Evolutionary conservation across 2,888 invertebrate species (phyloP), one percentile per base, ranked within the genome.

Genomic region (Sarcophaga variegata): DNA sequence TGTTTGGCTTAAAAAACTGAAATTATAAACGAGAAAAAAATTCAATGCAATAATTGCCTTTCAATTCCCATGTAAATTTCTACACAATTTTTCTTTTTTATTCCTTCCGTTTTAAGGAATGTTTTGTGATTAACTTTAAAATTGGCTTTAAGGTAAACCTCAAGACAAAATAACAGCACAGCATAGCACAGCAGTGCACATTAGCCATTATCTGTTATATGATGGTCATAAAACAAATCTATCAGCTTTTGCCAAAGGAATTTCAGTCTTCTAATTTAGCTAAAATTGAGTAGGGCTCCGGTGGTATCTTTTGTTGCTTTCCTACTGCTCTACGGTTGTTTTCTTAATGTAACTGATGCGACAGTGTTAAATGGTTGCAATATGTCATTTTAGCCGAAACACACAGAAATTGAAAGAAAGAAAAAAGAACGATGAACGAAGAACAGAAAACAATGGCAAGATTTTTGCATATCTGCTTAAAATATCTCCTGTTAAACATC

Each of bases 311-410:
- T n/a, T 49, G 11, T 12, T 49, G 20, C 17, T 63, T 74, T 54
- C 69, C 67, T 89, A 37, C 54, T 17, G 54, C 90, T 89, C 89
- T 89, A 89, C 88, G 85, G 79, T 83, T 62, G 88, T 85, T 83
- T 83, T 81, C 67, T 67, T 45, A 20, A 45, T 67, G 20, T 54
- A 77, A 66, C 71, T 82, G 71, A 82, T 88, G 89, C 90, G 91
- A 91, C 91, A 91, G 92, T 92, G 92, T 92, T 92, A 92, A 92
- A 92, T 92, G 92, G 91, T 89, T 89, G 91, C 91, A 91, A 92
- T 92, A 91, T 92, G 91, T 92, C 92, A 92, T 92, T 90, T 90
- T 89, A 90, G 89, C 85, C 88, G 83, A 81, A 63, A 67, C 8
- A 71, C 72, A 78, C 72, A 83, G 67, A 72, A 83, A 83, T 78